Conservation (phyloP, 2,113 vertebrate species). For the Proteles cristata region DNA sequence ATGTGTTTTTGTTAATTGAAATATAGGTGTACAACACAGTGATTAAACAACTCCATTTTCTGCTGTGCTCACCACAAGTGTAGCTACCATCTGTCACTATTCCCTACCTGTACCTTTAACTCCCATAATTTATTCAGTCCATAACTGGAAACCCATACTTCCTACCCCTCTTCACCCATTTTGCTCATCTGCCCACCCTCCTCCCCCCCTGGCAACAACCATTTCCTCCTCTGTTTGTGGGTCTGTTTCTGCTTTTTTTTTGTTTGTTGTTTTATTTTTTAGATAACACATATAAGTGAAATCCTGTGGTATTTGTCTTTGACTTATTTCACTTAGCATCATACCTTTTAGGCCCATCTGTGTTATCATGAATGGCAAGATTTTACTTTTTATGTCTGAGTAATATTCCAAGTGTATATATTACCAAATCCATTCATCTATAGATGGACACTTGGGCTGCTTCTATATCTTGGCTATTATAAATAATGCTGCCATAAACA, state of each 20-base stretch:
- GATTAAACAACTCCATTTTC: not conserved
- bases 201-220: not conserved
- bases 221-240: not conserved
- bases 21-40: not conserved
- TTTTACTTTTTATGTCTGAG: not conserved
- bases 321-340: not conserved
- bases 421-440: not conserved
- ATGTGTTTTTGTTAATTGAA: not conserved
- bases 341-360: not conserved
- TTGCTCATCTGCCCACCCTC: not conserved
- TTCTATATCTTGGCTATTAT: not conserved
- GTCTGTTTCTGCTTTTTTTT: not conserved
- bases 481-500: not conserved
- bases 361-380: not conserved
- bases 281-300: not conserved
- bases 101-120: not conserved
- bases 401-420: not conserved
- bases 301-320: not conserved
- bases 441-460: not conserved
- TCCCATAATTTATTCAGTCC: not conserved
- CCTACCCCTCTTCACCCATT: too few relatives aligned
- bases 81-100: not conserved
- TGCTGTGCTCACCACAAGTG: not conserved
- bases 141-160: not conserved
- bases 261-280: not conserved